These are phyloP conservation scores for Paedocypris sp. DNA, from an alignment of 2,113 vertebrate species.

Conservation along the genomic window DNA sequence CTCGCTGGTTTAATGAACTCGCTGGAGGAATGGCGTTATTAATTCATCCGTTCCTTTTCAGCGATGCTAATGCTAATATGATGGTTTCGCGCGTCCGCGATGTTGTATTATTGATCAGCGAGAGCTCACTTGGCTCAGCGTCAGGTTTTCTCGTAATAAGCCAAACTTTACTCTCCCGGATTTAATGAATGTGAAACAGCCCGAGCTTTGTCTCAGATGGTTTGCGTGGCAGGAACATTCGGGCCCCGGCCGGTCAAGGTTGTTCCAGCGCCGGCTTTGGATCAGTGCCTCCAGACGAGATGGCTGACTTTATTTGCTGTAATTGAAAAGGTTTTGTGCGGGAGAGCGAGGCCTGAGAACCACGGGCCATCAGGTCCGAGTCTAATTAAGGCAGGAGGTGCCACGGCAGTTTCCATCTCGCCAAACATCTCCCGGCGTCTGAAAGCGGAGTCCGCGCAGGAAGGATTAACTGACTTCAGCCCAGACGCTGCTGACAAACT, in stretches of 20 bases:
- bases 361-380: conserved; percentile 4
- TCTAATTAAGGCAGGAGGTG: conserved; percentile 26
- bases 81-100: neutral
- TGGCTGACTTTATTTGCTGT: conserved; percentile 8
- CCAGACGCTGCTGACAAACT: neutral
- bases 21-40: neutral
- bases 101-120: neutral
- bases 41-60: neutral
- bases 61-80: no score
- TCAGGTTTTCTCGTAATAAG: neutral
- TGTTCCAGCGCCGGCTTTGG: conserved; percentile 9
- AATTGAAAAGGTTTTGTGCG: conserved; percentile 24
- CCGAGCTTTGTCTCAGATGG: neutral
- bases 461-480: conserved; percentile 5
- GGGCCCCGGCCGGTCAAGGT: conserved; percentile 15
- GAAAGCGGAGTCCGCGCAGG: conserved; percentile 1
- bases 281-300: conserved; percentile 17
- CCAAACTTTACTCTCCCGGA: neutral
- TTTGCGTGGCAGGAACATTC: neutral
- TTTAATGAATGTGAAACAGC: neutral
- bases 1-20: conserved; percentile 6
- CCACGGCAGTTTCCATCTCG: conserved; percentile 9
- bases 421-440: neutral
- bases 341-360: conserved; percentile 1
- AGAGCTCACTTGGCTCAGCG: neutral